Base-by-base conservation (phyloP, 2,888 invertebrate species). In the Lasioglossum malachurum region DNA sequence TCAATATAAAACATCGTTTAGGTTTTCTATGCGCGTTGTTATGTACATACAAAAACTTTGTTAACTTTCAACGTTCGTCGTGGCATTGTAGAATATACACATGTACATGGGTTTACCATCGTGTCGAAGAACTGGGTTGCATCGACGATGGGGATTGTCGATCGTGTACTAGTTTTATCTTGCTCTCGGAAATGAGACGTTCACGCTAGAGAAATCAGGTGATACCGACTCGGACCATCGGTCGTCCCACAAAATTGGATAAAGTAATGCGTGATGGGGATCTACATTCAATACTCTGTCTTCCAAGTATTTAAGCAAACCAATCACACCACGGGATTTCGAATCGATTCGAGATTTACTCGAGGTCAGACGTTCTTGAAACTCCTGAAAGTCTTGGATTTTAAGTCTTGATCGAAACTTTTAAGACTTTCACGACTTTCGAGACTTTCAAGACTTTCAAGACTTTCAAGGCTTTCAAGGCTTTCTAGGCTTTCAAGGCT, bases 81-180 rank as follows among this genome's bases (percentile, higher is more conserved):
- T 87, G 88, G 88, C 84, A 80, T 87, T 41, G 86, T 86, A 87
- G 87, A 93, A 93, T 93, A 88, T 94, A 94, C 93, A 94, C 91
- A 93, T 93, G 88, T 94, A 93, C 93, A 94, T 23, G 14, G 41
- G 80, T 78, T 87, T 23, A 90, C 93, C 90, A 93, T 92, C 91
- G 86, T 83, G 80, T 88, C 88, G 89, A 90, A 88, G 88, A 91
- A 90, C 91, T 86, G 82, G 74, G 86, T 92, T 87, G 78, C 89
- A 89, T 90, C 93, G 92, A 92, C 90, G 92, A 93, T 93, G 89
- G 88, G 93, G 94, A 94, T 94, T 94, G 94, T 94, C 94, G 93
- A 92, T 92, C 91, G 91, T 94, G 90, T 89, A 87, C 76, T 83
- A 80, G 77, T 71, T 71, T 69, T 12, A 75, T 82, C 77, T 44